phyloP scores from a whole-genome alignment of 2,113 vertebrate genomes.

The Anarhynchus alexandrinus region DNA sequence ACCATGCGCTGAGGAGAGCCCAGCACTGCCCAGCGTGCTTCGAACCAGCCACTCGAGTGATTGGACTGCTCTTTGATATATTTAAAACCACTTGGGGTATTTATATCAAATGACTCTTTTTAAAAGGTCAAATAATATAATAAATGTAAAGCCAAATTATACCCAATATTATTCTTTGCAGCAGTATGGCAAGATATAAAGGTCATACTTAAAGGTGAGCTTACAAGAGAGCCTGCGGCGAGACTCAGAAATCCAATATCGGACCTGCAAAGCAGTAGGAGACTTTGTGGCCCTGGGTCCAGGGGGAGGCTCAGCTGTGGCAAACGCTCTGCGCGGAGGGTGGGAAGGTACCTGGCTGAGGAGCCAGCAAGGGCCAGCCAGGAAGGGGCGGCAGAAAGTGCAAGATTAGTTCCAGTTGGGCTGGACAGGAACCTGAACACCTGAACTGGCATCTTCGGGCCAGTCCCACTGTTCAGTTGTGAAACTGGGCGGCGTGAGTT shows the following conservation, averaged over 20 bases:
- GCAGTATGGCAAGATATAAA: background rate
- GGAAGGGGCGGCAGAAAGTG: background rate
- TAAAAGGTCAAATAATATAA: background rate
- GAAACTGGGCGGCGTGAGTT: rapidly evolving
- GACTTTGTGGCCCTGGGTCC: background rate
- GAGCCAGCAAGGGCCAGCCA: background rate
- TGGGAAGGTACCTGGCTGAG: background rate
- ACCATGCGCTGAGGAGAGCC: background rate
- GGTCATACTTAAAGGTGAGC: background rate
- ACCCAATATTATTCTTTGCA: background rate
- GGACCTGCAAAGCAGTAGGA: background rate
- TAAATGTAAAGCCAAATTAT: background rate
- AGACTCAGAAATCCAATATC: background rate
- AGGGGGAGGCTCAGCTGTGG: background rate
- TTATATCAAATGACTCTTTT: background rate
- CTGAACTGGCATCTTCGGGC: background rate
- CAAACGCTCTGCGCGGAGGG: rapidly evolving
- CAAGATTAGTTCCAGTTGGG: background rate
- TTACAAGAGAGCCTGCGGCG: background rate
- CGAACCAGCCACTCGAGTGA: background rate
- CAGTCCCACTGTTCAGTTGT: background rate
- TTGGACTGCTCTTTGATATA: background rate
- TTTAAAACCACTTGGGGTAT: background rate
- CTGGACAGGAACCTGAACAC: background rate
- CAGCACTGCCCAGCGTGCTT: background rate